Conservation (phyloP, 2,888 invertebrate species). For the Oxycera nigricornis region DNA sequence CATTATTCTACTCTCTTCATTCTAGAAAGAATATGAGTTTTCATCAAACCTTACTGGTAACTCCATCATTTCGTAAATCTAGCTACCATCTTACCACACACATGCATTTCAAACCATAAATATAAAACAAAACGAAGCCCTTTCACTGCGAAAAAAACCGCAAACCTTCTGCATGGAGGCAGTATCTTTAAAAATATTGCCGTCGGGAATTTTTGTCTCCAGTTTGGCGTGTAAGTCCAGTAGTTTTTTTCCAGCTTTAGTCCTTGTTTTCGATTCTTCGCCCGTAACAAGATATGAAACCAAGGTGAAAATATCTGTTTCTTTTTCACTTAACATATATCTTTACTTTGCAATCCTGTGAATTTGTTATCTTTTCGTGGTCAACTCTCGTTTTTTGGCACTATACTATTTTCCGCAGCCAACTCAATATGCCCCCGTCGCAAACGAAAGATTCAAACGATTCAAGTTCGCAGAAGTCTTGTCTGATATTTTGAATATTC, state of each 20-base stretch:
- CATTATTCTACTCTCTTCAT: too few relatives aligned
- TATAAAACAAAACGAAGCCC: background rate
- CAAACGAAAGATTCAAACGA: background rate
- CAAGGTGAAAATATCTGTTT: slow-evolving; percentile 28
- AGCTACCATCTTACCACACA: background rate
- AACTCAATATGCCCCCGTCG: background rate
- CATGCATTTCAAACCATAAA: background rate
- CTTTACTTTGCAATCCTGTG: background rate
- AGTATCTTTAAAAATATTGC: slow-evolving; percentile 35
- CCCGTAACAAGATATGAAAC: slow-evolving; percentile 18
- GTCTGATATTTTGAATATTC: slow-evolving; percentile 29
- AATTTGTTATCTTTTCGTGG: background rate
- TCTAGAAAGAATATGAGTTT: too few relatives aligned
- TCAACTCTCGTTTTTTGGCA: background rate
- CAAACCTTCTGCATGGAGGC: background rate
- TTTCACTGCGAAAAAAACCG: slow-evolving; percentile 1
- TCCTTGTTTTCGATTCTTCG: background rate
- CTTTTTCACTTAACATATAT: background rate
- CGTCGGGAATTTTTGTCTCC: slow-evolving; percentile 46
- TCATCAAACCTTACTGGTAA: too few relatives aligned
- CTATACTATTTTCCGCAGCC: background rate
- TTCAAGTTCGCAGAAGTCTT: background rate
- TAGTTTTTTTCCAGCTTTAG: slow-evolving; percentile 27
- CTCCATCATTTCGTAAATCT: background rate
- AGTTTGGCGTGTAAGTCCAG: slow-evolving; percentile 46